Base-by-base conservation (phyloP, 2,797 vertebrate species). In the Siniperca undulata region DNA sequence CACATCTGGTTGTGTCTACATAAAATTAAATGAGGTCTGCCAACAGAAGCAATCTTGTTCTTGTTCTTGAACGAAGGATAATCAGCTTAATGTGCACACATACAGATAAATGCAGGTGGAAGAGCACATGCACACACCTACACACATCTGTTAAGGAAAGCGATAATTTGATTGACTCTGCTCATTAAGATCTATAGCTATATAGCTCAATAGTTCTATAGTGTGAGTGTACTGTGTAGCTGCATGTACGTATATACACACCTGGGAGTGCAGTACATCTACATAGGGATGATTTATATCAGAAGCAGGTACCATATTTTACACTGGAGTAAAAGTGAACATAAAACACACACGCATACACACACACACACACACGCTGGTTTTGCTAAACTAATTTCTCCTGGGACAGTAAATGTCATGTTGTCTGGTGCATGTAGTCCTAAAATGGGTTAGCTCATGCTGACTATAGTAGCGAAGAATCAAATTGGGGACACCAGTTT, bases 301-400 rank as follows among this genome's bases (percentile, higher is more conserved):
- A 74, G 70, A 40, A 64, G 66, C 66, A 70, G 70, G 42, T 30
- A n/a, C 53, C 60, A 42, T 69, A 69, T 68, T 81, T 81, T 65
- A 61, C 36, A 19, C 34, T 8, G 42, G 61, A 77, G 71, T 9
- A 17, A 70, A 19, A 30, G 5, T 77, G n/a, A 72, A 78, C 65
- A n/a, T 9, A 70, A n/a, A 74, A 20, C 30, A 30, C 30, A 30
- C 30, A 30, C 30, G 3, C 30, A 30, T 0, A 30, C 30, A 30
- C 30, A 30, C 67, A 77, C 70, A 72, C 24, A 70, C 64, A 70
- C 36, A 55, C 24, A 68, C 0, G 78, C 71, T 81, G 62, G 52
- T 74, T 85, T 83, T 65, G 80, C 65, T 56, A 78, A 79, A 73
- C 46, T 11, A 61, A 83, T 81, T 70, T 81, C 82, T 80, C 52